phyloP scores from a whole-genome alignment of 2,888 invertebrate species.

The Drosophila macrospina region DNA sequence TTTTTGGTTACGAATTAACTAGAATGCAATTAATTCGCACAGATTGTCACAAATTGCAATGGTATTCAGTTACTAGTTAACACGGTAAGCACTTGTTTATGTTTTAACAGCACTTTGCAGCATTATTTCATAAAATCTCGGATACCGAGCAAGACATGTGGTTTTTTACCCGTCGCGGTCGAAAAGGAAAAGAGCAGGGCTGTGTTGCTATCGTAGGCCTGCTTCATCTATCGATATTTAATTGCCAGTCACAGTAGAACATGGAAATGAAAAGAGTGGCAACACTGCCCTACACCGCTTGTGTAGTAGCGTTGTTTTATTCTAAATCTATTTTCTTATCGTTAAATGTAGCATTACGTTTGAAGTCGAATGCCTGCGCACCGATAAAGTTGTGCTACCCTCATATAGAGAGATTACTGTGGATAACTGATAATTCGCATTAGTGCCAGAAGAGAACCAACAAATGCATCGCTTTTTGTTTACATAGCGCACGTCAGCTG shows the following conservation, averaged over 20 bases:
- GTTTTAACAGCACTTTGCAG: constrained; percentile 81
- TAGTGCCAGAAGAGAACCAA: background rate
- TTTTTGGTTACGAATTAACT: constrained; percentile 68
- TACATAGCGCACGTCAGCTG: constrained; percentile 53
- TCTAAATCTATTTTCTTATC: constrained; percentile 2
- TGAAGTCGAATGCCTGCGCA: background rate
- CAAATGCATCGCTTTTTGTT: constrained; percentile 40
- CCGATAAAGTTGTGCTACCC: background rate
- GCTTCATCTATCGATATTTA: too few species aligned
- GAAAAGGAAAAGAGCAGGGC: constrained; percentile 86
- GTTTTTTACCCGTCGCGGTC: constrained; percentile 89
- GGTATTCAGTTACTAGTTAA: constrained; percentile 72
- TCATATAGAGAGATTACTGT: background rate
- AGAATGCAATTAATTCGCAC: constrained; percentile 54
- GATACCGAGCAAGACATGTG: constrained; percentile 87
- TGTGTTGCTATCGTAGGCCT: constrained; percentile 4
- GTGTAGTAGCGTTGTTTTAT: constrained; percentile 12
- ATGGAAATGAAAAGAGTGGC: constrained; percentile 11
- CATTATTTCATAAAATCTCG: constrained; percentile 80
- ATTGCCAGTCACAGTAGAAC: constrained; percentile 28
- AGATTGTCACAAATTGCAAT: constrained; percentile 66
- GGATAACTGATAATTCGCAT: too few species aligned
- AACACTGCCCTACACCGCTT: constrained; percentile 19
- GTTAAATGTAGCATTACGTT: background rate
- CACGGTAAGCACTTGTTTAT: constrained; percentile 74